Evolutionary conservation across 2,797 vertebrate genomes (phyloP), one percentile per base, ranked within the genome.

Genomic region (Delichon dasypus): DNA sequence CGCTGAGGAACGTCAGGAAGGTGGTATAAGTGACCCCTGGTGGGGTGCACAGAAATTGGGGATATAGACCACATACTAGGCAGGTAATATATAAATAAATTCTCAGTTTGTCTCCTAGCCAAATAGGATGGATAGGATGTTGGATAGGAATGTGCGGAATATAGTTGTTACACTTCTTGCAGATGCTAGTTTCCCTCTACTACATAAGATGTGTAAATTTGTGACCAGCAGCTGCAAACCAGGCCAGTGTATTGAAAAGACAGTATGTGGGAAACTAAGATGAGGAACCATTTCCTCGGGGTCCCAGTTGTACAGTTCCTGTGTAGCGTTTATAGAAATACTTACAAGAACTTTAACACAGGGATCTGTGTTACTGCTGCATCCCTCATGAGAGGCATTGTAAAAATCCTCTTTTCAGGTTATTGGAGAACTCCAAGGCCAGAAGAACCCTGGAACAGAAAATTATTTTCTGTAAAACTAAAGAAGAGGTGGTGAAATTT

Each of bases 21-120:
- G 98, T 98, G 98, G 97, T 98, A 97, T 97, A 98, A 98, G 97
- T 98, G 98, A 98, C 98, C 98, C 98, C 97, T 98, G 97, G 98
- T 98, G 98, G 98, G 94, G 19, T 66, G 29, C 55, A 23, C 55
- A 74, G 85, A 73, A 95, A 62, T 1, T 61, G 42, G 58, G 67
- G 36, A 44, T 4, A 5, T 51, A 32, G 34, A 34, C 30, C 25
- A 32, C 0, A 0, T 45, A 30, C 26, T 34, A 32, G 34, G 23
- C 51, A 57, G 34, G 9, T 60, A 64, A 13, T 53, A 19, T 38
- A 5, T 84, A 25, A 80, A 48, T 13, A 67, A 54, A 75, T 21
- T 15, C 44, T 32, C 23, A 13, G 0, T 54, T 90, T 75, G 20
- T 68, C 61, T 84, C 29, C 17, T 44, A 57, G 16, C 25, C 11